Conservation (phyloP, 2,888 invertebrate species). For the Patella pellucida region DNA sequence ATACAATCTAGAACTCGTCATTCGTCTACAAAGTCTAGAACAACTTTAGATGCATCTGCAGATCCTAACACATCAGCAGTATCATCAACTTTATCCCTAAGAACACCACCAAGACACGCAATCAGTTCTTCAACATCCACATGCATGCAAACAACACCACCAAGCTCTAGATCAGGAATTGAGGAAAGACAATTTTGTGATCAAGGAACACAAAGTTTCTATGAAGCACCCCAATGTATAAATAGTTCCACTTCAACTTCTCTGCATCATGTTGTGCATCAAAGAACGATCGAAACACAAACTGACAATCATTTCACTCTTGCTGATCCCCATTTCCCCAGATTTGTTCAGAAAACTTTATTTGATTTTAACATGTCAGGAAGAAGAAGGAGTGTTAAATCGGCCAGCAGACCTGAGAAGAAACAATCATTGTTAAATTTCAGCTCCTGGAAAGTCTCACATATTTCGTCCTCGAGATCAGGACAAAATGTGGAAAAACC, state of each 20-base stretch:
- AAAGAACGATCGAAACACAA: slow-evolving; percentile 11
- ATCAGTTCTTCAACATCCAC: not conserved
- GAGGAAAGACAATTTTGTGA: slow-evolving; percentile 8
- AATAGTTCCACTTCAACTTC: not conserved
- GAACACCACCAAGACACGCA: not conserved
- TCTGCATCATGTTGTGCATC: not conserved
- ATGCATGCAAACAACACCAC: slow-evolving; percentile 7
- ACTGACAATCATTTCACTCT: slow-evolving; percentile 1
- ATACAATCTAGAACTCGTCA: too few species aligned
- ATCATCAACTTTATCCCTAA: slow-evolving; percentile 13
- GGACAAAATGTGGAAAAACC: too few species aligned
- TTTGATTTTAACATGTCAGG: not conserved
- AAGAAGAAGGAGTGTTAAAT: not conserved
- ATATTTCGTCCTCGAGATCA: too few species aligned
- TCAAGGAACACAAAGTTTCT: slow-evolving; percentile 12
- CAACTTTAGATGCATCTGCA: too few species aligned
- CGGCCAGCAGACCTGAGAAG: too few species aligned
- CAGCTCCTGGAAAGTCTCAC: too few species aligned
- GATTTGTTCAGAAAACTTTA: not conserved
- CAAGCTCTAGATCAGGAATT: slow-evolving; percentile 10
- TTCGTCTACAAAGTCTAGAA: too few species aligned
- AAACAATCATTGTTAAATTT: too few species aligned
- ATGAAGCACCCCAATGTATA: slow-evolving; percentile 11
- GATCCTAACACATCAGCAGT: not conserved
- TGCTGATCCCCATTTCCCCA: not conserved